Conservation (phyloP, 2,113 vertebrate species). For the Ptychochromis oligacanthus region DNA sequence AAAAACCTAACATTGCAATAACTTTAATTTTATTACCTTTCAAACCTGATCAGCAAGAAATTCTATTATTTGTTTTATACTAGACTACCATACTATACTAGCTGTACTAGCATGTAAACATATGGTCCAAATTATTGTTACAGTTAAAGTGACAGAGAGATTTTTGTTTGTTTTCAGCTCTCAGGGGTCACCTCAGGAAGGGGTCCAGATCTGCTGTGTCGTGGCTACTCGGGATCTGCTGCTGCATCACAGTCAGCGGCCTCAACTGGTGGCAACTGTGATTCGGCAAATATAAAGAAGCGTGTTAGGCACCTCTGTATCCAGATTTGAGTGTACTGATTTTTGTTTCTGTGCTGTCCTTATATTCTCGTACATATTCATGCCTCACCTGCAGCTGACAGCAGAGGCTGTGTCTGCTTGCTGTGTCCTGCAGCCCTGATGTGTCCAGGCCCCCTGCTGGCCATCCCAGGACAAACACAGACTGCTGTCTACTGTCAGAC, state of each 20-base stretch:
- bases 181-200: slow-evolving; percentile 67
- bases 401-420: slow-evolving; percentile 43
- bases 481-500: slow-evolving; percentile 70
- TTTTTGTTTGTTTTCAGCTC: not conserved
- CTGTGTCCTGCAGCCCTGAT: slow-evolving; percentile 60
- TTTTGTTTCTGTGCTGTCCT: not conserved
- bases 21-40: not conserved
- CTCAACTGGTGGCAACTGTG: slow-evolving; percentile 78
- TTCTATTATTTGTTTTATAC: not conserved
- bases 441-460: slow-evolving; percentile 73
- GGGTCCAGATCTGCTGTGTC: slow-evolving; percentile 59
- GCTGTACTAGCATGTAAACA: too few relatives aligned
- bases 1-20: not conserved
- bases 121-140: not conserved
- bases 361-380: not conserved
- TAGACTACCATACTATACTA: too few relatives aligned
- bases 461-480: slow-evolving; percentile 82
- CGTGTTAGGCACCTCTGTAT: not conserved
- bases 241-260: slow-evolving; percentile 67
- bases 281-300: not conserved
- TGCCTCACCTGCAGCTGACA: slow-evolving; percentile 83
- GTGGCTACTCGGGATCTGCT: slow-evolving; percentile 60
- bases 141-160: not conserved
- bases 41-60: not conserved
- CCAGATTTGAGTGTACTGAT: not conserved